Evolutionary conservation across 1,140 invertebrate genomes (phyloP), one percentile per base, ranked within the genome.

Genomic region (Ganaspis sp.): DNA sequence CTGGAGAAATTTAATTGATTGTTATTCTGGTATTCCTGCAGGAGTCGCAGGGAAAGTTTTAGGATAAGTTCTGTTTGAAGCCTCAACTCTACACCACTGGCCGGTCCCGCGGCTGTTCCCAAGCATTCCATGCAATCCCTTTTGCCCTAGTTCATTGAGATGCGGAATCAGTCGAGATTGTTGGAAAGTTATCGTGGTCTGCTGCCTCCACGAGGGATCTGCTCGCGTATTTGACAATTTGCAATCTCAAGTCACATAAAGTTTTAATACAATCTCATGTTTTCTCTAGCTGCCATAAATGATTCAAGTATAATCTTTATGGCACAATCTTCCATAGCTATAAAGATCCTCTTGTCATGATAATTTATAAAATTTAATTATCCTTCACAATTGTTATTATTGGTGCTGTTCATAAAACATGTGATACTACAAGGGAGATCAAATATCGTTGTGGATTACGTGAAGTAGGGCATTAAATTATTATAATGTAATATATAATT

Each of bases 1-100:
- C 79, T 75, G 70, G 64, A 45, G 72, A 64, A 74, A 84, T 84
- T 77, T 81, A 79, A 84, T 84, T 83, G 78, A 85, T 85, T 82
- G 80, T 78, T 81, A 81, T 81, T 79, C 80, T 73, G 73, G 34
- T 72, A 70, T 42, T 70, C 73, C 58, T 64, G 23, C 23, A 29
- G 23, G 58, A 64, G 26, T 64, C 23, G 58, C 58, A 69, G 73
- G 74, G 75, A 82, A 79, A 73, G 76, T 77, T 75, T 75, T 70
- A 69, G 64, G 78, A 71, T 75, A 80, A 84, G 78, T 85, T 75
- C 78, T 78, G 77, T 80, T 76, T 64, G 73, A 78, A 42, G 23
- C 37, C 71, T 69, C 75, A 76, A 81, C 80, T 64, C 58, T 79
- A 75, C 76, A 81, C 77, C 77, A 81, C 74, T 81, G 77, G 79